Conservation (phyloP, 2,113 vertebrate species). For the Emydura subglobosa region DNA sequence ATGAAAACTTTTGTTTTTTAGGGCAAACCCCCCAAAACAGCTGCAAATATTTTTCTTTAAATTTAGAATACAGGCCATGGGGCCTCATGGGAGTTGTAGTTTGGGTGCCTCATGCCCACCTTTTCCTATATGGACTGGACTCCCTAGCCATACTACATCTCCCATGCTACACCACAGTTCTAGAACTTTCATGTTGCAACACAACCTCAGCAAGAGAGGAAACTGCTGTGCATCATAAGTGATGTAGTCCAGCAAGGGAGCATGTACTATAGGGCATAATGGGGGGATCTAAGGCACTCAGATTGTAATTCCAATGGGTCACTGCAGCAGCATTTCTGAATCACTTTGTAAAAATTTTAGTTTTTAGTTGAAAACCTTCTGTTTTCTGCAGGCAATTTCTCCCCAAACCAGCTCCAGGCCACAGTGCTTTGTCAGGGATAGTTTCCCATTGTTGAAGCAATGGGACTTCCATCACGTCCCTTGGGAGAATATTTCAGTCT, state of each 20-base stretch:
- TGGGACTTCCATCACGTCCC: neutral
- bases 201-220: rapidly evolving
- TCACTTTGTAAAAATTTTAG: neutral
- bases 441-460: neutral
- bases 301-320: neutral
- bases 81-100: neutral
- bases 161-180: rapidly evolving
- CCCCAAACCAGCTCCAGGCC: neutral
- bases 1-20: neutral
- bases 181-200: neutral
- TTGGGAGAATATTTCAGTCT: neutral
- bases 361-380: neutral
- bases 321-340: rapidly evolving
- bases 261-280: neutral
- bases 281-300: rapidly evolving
- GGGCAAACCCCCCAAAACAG: neutral
- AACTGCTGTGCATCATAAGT: neutral
- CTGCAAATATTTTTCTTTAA: neutral
- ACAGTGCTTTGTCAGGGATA: rapidly evolving
- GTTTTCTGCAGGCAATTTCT: neutral
- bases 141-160: neutral
- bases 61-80: rapidly evolving
- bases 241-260: neutral
- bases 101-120: rapidly evolving
- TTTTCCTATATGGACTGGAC: rapidly evolving